Percentiles rank a stretch among this genome's conserved stretches.
Evolutionary conservation across 2,113 vertebrate species (phyloP).

Genomic region (Plotosus lineatus): DNA sequence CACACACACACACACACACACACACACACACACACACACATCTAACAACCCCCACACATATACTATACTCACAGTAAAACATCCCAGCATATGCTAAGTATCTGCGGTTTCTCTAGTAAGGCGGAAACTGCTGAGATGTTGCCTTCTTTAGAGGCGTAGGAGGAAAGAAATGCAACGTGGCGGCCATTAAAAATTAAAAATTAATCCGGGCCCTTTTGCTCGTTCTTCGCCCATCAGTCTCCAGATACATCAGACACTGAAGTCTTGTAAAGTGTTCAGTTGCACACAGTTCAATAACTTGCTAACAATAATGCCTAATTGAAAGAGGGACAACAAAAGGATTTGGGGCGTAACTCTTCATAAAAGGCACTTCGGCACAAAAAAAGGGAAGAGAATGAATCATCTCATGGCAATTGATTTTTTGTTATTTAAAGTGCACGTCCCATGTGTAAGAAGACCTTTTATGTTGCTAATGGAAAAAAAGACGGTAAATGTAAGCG

Average conservation of each 20-base stretch:
- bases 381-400: not conserved
- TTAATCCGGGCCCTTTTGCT: slow-evolving; percentile 49
- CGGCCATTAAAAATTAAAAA: slow-evolving; percentile 58
- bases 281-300: slow-evolving; percentile 25
- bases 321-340: slow-evolving; percentile 3
- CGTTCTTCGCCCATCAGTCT: slow-evolving; percentile 48
- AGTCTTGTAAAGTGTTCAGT: slow-evolving; percentile 38
- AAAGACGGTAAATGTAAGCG: not conserved
- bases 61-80: slow-evolving; percentile 16
- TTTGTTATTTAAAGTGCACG: not conserved
- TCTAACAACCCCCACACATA: not conserved
- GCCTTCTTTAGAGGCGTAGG: slow-evolving; percentile 33
- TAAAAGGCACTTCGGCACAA: slow-evolving; percentile 19
- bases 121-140: slow-evolving; percentile 39
- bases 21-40: slow-evolving; percentile 5
- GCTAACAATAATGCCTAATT: slow-evolving; percentile 9
- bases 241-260: slow-evolving; percentile 42
- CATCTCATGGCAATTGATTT: slow-evolving; percentile 28
- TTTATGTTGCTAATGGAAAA: slow-evolving; percentile 41
- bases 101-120: slow-evolving; percentile 30
- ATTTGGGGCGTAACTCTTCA: slow-evolving; percentile 36
- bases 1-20: slow-evolving; percentile 3
- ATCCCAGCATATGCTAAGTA: slow-evolving; percentile 37
- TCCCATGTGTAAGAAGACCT: slow-evolving; percentile 32
- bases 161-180: slow-evolving; percentile 36